Percentiles rank a stretch among this genome's conserved stretches.
Evolutionary conservation across 1,140 invertebrate genomes (phyloP).

Genomic region (Brachionus paranguensis): DNA sequence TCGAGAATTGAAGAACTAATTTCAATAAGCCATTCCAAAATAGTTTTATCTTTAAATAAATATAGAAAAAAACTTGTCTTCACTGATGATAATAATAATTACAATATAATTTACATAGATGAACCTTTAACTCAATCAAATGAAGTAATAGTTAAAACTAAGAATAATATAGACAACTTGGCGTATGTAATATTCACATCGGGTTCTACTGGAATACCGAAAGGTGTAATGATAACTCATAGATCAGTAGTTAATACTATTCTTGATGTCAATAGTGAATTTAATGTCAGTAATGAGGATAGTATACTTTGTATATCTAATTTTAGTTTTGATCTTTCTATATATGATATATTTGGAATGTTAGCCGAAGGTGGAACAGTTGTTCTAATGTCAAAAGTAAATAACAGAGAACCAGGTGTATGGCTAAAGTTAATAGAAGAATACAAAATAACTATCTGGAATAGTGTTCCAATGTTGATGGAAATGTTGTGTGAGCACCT

Average conservation of each 20-base stretch:
- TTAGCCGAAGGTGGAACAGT: not conserved
- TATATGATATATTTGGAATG: not conserved
- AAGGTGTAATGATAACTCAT: conserved; percentile 72
- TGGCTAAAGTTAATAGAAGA: not conserved
- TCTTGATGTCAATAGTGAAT: not conserved
- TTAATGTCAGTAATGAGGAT: not conserved
- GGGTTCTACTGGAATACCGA: conserved; percentile 79
- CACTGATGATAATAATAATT: not conserved
- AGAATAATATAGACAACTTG: not conserved
- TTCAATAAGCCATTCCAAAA: not conserved
- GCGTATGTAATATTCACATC: conserved; percentile 70
- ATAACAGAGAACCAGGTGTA: not conserved
- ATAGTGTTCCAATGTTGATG: conserved; percentile 6
- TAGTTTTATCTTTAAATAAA: not conserved
- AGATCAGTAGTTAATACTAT: conserved; percentile 60
- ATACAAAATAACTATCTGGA: not conserved
- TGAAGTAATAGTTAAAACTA: not conserved
- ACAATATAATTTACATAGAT: not conserved
- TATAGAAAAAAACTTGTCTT: not conserved
- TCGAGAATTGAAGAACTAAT: not conserved
- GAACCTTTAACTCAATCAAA: not conserved
- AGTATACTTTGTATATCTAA: not conserved
- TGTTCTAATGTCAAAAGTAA: not conserved
- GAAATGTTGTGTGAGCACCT: not conserved
- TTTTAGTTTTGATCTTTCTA: not conserved